A percentile compares a stretch with the other conserved stretches of the same genome.
phyloP scores from a whole-genome alignment of 2,113 vertebrate genomes.

The Willisornis vidua region DNA sequence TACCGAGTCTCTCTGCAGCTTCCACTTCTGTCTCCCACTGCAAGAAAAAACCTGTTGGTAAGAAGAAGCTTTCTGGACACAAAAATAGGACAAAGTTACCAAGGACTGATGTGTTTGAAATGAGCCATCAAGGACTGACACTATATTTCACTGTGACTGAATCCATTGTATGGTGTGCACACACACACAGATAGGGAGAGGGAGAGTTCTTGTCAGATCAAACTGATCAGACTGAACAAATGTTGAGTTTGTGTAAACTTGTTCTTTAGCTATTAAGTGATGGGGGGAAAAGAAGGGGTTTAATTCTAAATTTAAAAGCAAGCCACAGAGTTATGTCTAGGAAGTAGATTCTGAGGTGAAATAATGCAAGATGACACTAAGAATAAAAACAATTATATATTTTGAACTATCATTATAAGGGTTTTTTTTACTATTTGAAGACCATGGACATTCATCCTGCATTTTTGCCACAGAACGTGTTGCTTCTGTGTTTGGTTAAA shows the following conservation, averaged over 20 bases:
- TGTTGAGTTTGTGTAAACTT: neutral
- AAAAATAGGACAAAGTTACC: neutral
- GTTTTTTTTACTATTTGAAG: slow-evolving; percentile 46
- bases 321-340: neutral
- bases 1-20: slow-evolving; percentile 54
- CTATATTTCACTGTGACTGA: neutral
- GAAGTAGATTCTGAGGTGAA: neutral
- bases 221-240: neutral
- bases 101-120: neutral
- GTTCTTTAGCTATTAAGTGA: neutral
- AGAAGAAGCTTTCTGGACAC: neutral
- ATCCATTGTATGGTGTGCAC: neutral
- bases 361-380: neutral
- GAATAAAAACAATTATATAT: neutral
- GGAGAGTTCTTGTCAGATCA: neutral
- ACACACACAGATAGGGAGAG: too few relatives aligned
- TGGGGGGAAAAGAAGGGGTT: accelerated
- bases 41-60: neutral
- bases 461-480: slow-evolving; percentile 43
- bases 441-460: slow-evolving; percentile 51
- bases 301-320: neutral
- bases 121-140: neutral
- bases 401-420: neutral
- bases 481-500: slow-evolving; percentile 56
- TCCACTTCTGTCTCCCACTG: slow-evolving; percentile 61